Evolutionary conservation across 2,797 vertebrate species (phyloP).

Genomic region (Takifugu ocellatus): DNA sequence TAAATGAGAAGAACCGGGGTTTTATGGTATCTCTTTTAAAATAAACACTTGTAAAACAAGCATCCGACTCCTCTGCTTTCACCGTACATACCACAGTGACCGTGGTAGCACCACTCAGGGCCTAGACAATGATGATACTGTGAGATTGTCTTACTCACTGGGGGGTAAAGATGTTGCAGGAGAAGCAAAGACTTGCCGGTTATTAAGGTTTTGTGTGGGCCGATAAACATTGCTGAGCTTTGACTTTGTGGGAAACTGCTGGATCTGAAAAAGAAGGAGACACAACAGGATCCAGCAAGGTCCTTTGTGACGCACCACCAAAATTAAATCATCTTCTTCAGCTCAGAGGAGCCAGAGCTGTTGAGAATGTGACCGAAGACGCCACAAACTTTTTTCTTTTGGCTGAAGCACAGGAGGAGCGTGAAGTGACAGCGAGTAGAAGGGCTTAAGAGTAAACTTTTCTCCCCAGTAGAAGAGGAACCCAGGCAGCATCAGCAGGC

Average conservation of each 20-base stretch:
- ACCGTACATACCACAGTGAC: constrained; percentile 53
- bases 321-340: too few species aligned
- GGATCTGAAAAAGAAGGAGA: constrained; percentile 26
- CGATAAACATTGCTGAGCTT: constrained; percentile 30
- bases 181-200: constrained; percentile 48
- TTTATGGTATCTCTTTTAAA: background rate
- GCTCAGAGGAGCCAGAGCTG: too few species aligned
- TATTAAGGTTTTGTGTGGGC: constrained; percentile 37
- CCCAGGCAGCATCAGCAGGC: too few species aligned
- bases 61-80: background rate
- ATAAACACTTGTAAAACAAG: background rate
- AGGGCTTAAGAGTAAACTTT: too few species aligned
- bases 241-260: constrained; percentile 23
- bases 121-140: constrained; percentile 17
- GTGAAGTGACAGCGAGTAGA: too few species aligned
- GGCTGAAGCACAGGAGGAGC: too few species aligned
- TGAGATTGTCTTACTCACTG: constrained; percentile 29
- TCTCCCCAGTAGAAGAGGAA: too few species aligned
- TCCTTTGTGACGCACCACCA: too few species aligned
- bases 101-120: constrained; percentile 56
- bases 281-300: too few species aligned
- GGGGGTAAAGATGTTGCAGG: constrained; percentile 25
- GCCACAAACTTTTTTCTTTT: too few species aligned
- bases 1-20: background rate
- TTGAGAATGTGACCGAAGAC: too few species aligned